Evolutionary conservation across 2,888 invertebrate species (phyloP), one percentile per base, ranked within the genome.

Genomic region (Brachyopa scutellaris): DNA sequence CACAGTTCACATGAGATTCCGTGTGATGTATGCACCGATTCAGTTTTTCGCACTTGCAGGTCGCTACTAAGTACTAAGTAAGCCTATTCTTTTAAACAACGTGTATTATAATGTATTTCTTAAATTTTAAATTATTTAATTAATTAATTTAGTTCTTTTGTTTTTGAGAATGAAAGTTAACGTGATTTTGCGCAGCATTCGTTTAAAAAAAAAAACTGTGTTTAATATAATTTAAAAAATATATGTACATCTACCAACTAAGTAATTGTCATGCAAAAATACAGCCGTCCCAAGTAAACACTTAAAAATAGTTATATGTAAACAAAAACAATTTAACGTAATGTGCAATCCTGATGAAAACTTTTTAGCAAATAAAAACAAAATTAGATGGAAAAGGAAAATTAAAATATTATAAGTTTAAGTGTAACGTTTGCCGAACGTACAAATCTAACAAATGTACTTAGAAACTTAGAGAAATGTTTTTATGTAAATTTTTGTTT

Each of bases 201-300:
- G 62, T 80, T 79, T 42, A 57, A 40, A 47, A 61, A 51, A n/a
- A n/a, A n/a, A n/a, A n/a, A n/a, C 15, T 66, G 61, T 74, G 47
- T 80, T 67, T 74, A 40, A n/a, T 59, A 42, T 47, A 47, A 19
- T 33, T 51, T 29, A 40, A 47, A 15, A 26, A 57, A 67, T 49
- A 45, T 47, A 38, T 42, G 23, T 40, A 49, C 9, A 33, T 53
- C 29, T 73, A 62, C 19, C 51, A 53, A 53, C 29, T 69, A 77
- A 70, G 55, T 19, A 72, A 72, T 21, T 72, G 40, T 78, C 47
- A 73, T 79, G 72, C 36, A 79, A 73, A 73, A 67, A 49, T 61
- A 80, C 74, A 80, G 69, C 80, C 80, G 80, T 80, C 80, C 80
- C 74, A 80, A 69, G 74, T 74, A 74, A 78, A 67, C 53, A 72